A percentile compares a stretch with the other conserved stretches of the same genome.
Conservation (phyloP, 2,888 invertebrate genomes). For the Ochropacha duplaris region DNA sequence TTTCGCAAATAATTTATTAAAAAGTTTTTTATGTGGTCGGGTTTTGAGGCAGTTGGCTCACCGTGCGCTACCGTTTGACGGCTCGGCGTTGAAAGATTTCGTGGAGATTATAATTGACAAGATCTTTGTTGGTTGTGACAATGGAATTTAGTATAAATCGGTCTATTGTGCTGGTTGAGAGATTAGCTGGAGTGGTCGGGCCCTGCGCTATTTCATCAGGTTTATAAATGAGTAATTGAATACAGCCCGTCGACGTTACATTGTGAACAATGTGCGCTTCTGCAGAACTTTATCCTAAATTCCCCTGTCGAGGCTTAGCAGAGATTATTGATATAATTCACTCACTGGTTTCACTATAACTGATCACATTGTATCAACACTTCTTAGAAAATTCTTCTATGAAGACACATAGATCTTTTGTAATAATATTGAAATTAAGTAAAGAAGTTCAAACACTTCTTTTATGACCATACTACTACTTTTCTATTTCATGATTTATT, state of each 20-base stretch:
- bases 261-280: slow-evolving; percentile 57
- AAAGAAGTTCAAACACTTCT: no score
- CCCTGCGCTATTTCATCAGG: slow-evolving; percentile 43
- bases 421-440: not conserved
- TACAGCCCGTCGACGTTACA: slow-evolving; percentile 37
- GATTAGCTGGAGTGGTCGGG: slow-evolving; percentile 70
- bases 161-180: slow-evolving; percentile 58
- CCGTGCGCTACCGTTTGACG: slow-evolving; percentile 77
- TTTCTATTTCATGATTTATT: no score
- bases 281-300: slow-evolving; percentile 62
- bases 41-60: slow-evolving; percentile 55
- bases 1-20: slow-evolving; percentile 81
- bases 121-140: slow-evolving; percentile 78
- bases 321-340: slow-evolving; percentile 54
- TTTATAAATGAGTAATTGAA: slow-evolving; percentile 68
- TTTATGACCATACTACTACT: no score
- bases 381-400: slow-evolving; percentile 39
- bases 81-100: slow-evolving; percentile 67
- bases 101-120: slow-evolving; percentile 79
- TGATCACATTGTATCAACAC: slow-evolving; percentile 32
- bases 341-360: slow-evolving; percentile 34
- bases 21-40: slow-evolving; percentile 53
- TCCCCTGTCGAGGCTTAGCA: slow-evolving; percentile 50
- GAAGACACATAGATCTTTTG: slow-evolving; percentile 7
- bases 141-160: slow-evolving; percentile 71